Percentiles rank a stretch among this genome's conserved stretches.
These are phyloP conservation scores for Anas capensis DNA, from an alignment of 2,797 vertebrate species.

Conservation along the genomic window DNA sequence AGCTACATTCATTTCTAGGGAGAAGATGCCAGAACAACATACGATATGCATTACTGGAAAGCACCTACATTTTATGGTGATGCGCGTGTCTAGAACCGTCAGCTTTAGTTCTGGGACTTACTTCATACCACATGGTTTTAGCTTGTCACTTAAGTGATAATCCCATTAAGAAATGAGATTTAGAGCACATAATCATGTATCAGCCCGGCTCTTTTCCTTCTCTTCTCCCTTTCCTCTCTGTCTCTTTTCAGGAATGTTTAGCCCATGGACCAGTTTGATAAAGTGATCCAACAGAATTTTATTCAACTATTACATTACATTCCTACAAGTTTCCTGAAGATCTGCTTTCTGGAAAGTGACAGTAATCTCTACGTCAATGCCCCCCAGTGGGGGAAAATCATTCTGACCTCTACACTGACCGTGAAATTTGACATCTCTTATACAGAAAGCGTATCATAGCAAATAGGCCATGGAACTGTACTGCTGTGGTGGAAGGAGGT, in stretches of 20 bases:
- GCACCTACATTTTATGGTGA: neutral
- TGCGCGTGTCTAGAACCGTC: neutral
- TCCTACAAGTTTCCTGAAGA: neutral
- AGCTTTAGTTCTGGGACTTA: neutral
- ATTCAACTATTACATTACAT: fast-evolving
- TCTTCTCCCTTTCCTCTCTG: neutral
- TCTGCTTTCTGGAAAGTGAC: neutral
- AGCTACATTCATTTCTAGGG: neutral
- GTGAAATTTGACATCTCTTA: neutral
- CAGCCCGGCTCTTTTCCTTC: neutral
- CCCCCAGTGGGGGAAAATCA: neutral
- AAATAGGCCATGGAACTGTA: neutral
- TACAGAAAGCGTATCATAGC: neutral
- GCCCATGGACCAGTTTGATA: neutral
- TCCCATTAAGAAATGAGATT: neutral
- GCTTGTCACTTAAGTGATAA: neutral
- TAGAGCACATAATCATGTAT: fast-evolving
- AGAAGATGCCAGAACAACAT: neutral
- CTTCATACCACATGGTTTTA: neutral
- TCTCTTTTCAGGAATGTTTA: neutral
- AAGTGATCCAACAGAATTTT: neutral
- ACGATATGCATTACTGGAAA: neutral
- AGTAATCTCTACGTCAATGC: neutral
- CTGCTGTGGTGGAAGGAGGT: neutral
- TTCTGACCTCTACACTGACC: neutral